These are phyloP conservation scores for Myrmecobius fasciatus DNA, from an alignment of 2,113 vertebrate species.

Conservation along the genomic window DNA sequence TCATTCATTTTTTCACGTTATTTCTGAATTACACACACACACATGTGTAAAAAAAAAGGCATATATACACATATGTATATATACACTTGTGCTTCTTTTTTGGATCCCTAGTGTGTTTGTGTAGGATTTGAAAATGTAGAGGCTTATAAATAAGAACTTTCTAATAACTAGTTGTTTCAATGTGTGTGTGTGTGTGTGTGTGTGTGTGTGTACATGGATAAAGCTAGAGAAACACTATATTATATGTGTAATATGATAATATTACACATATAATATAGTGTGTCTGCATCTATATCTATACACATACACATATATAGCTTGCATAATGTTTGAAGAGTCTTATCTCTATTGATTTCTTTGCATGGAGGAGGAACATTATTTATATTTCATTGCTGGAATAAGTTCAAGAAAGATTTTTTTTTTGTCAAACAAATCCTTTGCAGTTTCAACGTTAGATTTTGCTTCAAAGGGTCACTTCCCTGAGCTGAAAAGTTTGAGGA, in stretches of 20 bases:
- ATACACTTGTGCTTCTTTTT: neutral
- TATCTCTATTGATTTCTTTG: neutral
- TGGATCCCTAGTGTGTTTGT: neutral
- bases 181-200: neutral
- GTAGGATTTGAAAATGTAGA: neutral
- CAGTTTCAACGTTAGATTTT: slow-evolving; percentile 40
- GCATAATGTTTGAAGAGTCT: neutral
- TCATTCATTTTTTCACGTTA: neutral
- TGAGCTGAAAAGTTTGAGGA: slow-evolving; percentile 56
- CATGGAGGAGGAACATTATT: neutral
- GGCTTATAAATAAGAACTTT: neutral
- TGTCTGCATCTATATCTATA: neutral
- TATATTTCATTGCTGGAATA: slow-evolving; percentile 24
- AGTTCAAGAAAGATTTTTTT: slow-evolving; percentile 3
- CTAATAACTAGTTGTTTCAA: neutral
- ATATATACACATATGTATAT: no score
- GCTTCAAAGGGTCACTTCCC: neutral
- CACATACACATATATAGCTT: neutral
- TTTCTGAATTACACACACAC: neutral
- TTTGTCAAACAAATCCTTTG: neutral
- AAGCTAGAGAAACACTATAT: neutral
- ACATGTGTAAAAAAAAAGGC: no score
- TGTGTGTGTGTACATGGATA: no score
- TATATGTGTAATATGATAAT: no score
- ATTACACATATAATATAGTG: no score